Evolutionary conservation across 2,797 vertebrate genomes (phyloP).

Genomic region (Uromys caudimaculatus): DNA sequence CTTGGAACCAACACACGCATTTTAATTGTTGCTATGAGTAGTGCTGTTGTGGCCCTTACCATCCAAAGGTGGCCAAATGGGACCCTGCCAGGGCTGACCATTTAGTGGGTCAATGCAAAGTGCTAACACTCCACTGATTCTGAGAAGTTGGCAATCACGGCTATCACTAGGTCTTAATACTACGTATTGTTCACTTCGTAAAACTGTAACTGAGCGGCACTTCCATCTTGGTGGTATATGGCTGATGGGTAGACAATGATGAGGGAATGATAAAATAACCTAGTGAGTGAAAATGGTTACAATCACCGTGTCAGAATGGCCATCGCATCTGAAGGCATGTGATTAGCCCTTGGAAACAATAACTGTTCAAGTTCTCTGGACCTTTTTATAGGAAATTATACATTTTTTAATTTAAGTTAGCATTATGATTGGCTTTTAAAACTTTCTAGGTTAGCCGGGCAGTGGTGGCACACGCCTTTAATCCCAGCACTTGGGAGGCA

Average conservation of each 20-base stretch:
- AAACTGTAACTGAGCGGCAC: not conserved
- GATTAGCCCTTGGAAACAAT: slow-evolving; percentile 49
- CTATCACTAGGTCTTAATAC: not conserved
- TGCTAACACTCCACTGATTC: not conserved
- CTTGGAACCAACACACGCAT: not conserved
- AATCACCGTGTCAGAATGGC: slow-evolving; percentile 46
- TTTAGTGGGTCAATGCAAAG: not conserved
- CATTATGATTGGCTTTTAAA: not conserved
- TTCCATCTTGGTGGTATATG: slow-evolving; percentile 26
- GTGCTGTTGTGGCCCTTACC: not conserved
- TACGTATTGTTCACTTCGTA: not conserved
- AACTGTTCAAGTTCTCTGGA: slow-evolving; percentile 36
- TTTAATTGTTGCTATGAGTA: not conserved
- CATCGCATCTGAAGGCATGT: not conserved
- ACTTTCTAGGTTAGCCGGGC: slow-evolving; percentile 60
- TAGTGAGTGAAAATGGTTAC: slow-evolving; percentile 8
- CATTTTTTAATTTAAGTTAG: slow-evolving; percentile 26
- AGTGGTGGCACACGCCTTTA: too few relatives aligned
- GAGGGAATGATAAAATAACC: slow-evolving; percentile 34
- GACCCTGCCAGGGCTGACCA: not conserved
- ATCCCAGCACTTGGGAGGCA: too few relatives aligned
- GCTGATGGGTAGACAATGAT: slow-evolving; percentile 26
- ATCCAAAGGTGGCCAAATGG: slow-evolving; percentile 14
- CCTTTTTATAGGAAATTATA: slow-evolving; percentile 39
- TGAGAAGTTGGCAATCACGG: slow-evolving; percentile 10